phyloP scores from a whole-genome alignment of 2,113 vertebrate species.

The Solenodon paradoxus region DNA sequence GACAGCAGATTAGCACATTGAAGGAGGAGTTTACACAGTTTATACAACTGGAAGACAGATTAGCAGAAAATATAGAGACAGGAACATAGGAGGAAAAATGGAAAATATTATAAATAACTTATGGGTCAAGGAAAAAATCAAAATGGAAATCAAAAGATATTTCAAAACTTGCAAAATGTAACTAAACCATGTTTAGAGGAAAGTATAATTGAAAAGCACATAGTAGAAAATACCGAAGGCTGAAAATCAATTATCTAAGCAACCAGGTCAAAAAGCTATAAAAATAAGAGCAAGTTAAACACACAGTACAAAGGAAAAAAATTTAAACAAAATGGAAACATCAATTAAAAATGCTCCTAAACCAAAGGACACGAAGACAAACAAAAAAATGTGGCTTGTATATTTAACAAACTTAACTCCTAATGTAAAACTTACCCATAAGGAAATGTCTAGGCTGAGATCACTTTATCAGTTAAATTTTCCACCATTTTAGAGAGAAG shows the following conservation, averaged over 20 bases:
- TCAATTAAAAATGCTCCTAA: background rate
- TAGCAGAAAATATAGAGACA: background rate
- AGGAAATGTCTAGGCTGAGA: background rate
- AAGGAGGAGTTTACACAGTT: background rate
- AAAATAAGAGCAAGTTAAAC: background rate
- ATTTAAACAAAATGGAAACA: background rate
- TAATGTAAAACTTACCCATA: background rate
- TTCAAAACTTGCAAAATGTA: constrained; percentile 13
- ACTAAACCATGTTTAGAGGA: background rate
- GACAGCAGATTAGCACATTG: background rate
- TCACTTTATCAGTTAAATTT: background rate
- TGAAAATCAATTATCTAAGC: background rate
- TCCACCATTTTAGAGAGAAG: background rate
- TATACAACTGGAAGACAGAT: background rate
- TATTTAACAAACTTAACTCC: background rate
- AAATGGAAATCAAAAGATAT: constrained; percentile 1
- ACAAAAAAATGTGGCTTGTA: background rate
- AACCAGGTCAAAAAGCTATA: background rate
- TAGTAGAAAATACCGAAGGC: background rate
- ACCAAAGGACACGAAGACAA: background rate
- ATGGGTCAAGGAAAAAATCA: background rate
- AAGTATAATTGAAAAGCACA: background rate
- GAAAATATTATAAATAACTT: background rate
- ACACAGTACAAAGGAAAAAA: background rate
- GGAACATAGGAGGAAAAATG: background rate